Conservation (phyloP, 1,140 invertebrate genomes). For the Drosophila micromelanica region DNA sequence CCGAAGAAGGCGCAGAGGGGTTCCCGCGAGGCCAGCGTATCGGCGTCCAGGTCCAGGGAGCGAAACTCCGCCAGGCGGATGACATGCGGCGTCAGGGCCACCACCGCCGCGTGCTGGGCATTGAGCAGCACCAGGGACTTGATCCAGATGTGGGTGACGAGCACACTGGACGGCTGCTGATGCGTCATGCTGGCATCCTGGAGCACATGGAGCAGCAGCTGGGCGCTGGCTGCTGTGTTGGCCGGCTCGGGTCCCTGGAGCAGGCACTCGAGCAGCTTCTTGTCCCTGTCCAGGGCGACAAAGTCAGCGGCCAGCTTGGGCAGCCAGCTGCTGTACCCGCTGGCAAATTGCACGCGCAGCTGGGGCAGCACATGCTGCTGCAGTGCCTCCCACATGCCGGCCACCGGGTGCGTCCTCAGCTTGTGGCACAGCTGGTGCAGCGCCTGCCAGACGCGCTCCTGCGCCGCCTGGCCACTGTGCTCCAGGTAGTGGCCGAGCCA, state of each 20-base stretch:
- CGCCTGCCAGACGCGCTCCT: constrained; percentile 72
- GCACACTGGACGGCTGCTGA: constrained; percentile 12
- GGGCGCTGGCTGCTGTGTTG: constrained; percentile 62
- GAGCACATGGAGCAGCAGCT: constrained; percentile 65
- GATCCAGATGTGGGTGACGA: constrained; percentile 74
- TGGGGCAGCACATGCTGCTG: constrained; percentile 72
- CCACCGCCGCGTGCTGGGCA: constrained; percentile 61
- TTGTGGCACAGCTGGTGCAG: constrained; percentile 62
- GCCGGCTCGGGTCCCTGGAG: constrained; percentile 50
- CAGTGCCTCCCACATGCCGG: constrained; percentile 50
- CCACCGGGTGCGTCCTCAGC: not conserved
- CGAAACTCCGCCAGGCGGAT: constrained; percentile 60
- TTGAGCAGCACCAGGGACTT: constrained; percentile 71
- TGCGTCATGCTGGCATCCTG: constrained; percentile 1
- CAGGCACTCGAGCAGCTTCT: constrained; percentile 44
- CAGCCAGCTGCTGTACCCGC: constrained; percentile 63
- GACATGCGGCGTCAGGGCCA: constrained; percentile 47
- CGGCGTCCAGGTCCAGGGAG: constrained; percentile 38
- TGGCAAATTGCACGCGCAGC: constrained; percentile 62
- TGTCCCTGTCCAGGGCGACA: constrained; percentile 38
- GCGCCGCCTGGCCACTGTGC: constrained; percentile 64
- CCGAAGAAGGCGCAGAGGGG: constrained; percentile 75
- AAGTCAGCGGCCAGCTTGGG: constrained; percentile 74
- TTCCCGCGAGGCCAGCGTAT: constrained; percentile 60
- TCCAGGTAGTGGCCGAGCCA: constrained; percentile 77